Conservation (phyloP, 2,113 vertebrate species). For the Aviceda subcristata region DNA sequence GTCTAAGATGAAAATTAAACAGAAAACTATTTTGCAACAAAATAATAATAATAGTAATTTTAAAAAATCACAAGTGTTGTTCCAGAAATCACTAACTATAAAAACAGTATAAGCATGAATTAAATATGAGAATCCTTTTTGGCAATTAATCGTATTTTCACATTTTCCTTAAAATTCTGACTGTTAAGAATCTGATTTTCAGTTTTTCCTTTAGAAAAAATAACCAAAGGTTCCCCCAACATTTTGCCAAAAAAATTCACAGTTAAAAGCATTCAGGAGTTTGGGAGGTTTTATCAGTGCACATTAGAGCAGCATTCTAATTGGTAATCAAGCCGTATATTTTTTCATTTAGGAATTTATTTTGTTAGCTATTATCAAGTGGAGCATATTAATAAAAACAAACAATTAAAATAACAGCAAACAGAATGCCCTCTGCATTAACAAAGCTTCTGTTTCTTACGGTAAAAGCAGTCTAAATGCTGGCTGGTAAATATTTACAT, state of each 20-base stretch:
- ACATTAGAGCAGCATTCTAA: not conserved
- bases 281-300: not conserved
- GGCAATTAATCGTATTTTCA: not conserved
- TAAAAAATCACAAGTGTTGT: not conserved
- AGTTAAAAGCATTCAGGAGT: not conserved
- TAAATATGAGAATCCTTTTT: not conserved
- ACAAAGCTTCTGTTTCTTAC: not conserved
- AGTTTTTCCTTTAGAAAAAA: not conserved
- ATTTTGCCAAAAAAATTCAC: not conserved
- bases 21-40: not conserved
- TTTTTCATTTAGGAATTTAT: slow-evolving; percentile 5
- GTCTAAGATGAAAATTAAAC: not conserved
- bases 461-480: not conserved
- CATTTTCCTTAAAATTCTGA: not conserved
- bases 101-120: not conserved
- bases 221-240: not conserved
- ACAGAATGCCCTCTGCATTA: not conserved
- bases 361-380: not conserved
- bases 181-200: not conserved
- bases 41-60: not conserved
- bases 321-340: not conserved
- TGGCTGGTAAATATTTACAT: not conserved
- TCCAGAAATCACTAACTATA: not conserved
- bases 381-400: slow-evolving; percentile 10
- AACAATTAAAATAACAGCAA: not conserved